Base-by-base conservation (phyloP, 2,888 invertebrate genomes). In the Parnassius glacialis region DNA sequence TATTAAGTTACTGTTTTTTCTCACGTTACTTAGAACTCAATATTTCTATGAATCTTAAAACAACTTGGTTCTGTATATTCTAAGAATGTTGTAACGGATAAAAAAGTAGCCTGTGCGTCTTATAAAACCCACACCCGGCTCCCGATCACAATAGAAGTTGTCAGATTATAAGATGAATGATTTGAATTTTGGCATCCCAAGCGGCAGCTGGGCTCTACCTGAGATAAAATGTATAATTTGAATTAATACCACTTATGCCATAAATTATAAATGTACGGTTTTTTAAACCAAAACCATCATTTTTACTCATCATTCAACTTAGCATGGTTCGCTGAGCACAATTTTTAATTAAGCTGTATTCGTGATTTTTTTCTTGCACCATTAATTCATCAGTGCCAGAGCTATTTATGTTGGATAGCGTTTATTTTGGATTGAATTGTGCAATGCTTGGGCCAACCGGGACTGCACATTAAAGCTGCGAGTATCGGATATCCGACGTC, bases 111-210 rank as follows among this genome's bases (percentile, higher is more conserved):
- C 62, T 59, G 65, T 63, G 67, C 64, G 67, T 69, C 67, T 67
- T 74, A 76, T 76, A 73, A 78, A 78, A 80, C 72, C 74, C 71
- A 74, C 76, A 75, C 74, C 75, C 73, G 75, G 70, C 65, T 72
- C 25, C 72, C 71, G 72, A 70, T 75, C 73, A 89, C 90, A 90
- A 90, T 88, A 88, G 88, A 82, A 80, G 75, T 76, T 80, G 90
- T 91, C 92, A 87, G 90, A 88, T 88, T 86, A 85, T 79, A 90
- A 90, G 90, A 92, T 87, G 86, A 90, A 92, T 92, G 89, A 84
- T 87, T 84, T 79, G 75, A 80, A 84, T 82, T 84, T 86, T 71
- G 81, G 79, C 80, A 79, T 83, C 82, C 79, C 76, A 16, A 20
- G 13, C 56, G 78, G 80, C 69, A 68, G 66, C 68, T 70, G 70